These are phyloP conservation scores for Aplysia californica DNA, from an alignment of 1,140 invertebrate genomes.

Conservation along the genomic window DNA sequence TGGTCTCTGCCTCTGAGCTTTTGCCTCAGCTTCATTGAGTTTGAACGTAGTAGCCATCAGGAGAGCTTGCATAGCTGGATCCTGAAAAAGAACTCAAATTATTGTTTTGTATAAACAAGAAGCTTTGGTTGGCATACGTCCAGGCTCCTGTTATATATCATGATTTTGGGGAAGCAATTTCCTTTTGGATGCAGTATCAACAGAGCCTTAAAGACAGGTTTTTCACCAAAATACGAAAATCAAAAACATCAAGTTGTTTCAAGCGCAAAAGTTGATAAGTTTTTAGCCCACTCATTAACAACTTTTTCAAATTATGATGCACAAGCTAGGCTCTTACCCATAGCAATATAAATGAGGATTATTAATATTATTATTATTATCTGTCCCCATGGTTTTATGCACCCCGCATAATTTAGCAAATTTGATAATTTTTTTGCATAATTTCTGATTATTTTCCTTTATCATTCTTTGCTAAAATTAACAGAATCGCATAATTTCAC, in stretches of 20 bases:
- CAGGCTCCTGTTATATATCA: too few species aligned
- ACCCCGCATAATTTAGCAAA: too few species aligned
- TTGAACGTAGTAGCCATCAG: not conserved
- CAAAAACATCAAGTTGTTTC: not conserved
- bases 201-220: too few species aligned
- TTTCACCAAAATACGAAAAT: too few species aligned
- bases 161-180: not conserved
- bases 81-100: not conserved
- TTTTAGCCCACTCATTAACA: too few species aligned
- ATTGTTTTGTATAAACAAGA: not conserved
- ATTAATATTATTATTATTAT: too few species aligned
- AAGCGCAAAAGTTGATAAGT: not conserved
- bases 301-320: too few species aligned
- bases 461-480: not conserved
- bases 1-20: not conserved
- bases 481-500: not conserved
- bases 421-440: too few species aligned
- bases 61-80: not conserved
- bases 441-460: too few species aligned
- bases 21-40: not conserved
- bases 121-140: not conserved
- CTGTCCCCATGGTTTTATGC: too few species aligned
- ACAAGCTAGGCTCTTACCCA: too few species aligned
- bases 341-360: too few species aligned
- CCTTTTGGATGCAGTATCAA: not conserved